Evolutionary conservation across 2,888 invertebrate genomes (phyloP).

Genomic region (Eupithecia tripunctaria): DNA sequence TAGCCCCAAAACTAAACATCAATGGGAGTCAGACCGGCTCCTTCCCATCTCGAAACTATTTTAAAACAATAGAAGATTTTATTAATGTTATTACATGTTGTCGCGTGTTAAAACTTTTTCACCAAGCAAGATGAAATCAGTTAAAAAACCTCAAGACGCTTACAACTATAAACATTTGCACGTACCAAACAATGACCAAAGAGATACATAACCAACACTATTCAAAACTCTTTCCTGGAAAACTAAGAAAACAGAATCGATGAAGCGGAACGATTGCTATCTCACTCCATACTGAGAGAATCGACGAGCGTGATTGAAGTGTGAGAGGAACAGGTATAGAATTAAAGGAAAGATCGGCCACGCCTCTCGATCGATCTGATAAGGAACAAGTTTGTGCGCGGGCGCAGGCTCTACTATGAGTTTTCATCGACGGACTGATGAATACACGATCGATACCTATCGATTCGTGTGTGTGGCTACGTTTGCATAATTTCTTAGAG

Average conservation of each 20-base stretch:
- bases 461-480: no score
- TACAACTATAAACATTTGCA: neutral
- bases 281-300: slow-evolving; percentile 52
- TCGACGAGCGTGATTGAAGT: slow-evolving; percentile 30
- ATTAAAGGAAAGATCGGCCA: slow-evolving; percentile 58
- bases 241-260: slow-evolving; percentile 62
- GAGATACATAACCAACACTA: slow-evolving; percentile 19
- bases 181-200: slow-evolving; percentile 13
- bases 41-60: no score
- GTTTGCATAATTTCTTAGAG: no score
- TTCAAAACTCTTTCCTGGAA: slow-evolving; percentile 43
- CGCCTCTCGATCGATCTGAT: slow-evolving; percentile 79
- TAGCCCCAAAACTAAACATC: no score
- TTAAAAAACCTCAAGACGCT: neutral
- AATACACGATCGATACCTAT: neutral
- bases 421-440: neutral
- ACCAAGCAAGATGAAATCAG: no score
- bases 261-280: slow-evolving; percentile 65
- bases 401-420: slow-evolving; percentile 30
- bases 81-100: no score
- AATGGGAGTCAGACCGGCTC: no score
- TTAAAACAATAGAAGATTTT: no score
- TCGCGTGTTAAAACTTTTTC: no score
- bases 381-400: slow-evolving; percentile 66
- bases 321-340: slow-evolving; percentile 58